These are phyloP conservation scores for Arvicanthis niloticus DNA, from an alignment of 2,113 vertebrate genomes.

Conservation along the genomic window DNA sequence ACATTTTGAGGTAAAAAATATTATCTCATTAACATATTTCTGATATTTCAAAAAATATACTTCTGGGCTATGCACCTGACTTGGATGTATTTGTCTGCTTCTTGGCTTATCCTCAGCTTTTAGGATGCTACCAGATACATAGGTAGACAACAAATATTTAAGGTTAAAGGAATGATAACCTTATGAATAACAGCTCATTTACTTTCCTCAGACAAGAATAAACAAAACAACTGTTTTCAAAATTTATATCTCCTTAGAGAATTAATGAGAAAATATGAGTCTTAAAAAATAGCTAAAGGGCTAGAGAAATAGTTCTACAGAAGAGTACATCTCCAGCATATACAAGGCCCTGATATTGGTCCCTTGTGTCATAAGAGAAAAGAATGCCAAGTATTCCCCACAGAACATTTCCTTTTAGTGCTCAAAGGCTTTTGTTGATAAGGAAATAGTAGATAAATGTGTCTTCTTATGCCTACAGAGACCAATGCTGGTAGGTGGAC, in stretches of 20 bases:
- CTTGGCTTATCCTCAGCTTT: background rate
- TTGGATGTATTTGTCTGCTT: constrained; percentile 6
- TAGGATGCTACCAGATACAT: background rate
- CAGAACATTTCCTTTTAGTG: constrained; percentile 7
- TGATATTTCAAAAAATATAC: background rate
- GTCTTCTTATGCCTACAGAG: background rate
- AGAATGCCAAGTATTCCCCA: background rate
- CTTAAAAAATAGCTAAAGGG: background rate
- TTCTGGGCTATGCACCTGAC: background rate
- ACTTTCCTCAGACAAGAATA: constrained; percentile 13
- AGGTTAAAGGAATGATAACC: background rate
- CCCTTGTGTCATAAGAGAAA: background rate
- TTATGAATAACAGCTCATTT: background rate
- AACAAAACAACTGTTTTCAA: constrained; percentile 36
- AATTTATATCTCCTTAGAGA: background rate
- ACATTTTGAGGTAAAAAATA: background rate
- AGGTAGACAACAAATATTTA: background rate
- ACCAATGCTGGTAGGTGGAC: background rate
- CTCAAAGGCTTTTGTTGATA: background rate
- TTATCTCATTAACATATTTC: constrained; percentile 6
- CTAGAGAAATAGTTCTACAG: background rate
- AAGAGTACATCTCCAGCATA: background rate
- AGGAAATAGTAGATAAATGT: background rate
- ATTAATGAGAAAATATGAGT: constrained; percentile 19
- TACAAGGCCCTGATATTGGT: background rate